Percentiles rank a stretch among this genome's conserved stretches.
Evolutionary conservation across 2,797 vertebrate genomes (phyloP).

Genomic region (Rhynchonycteris naso): DNA sequence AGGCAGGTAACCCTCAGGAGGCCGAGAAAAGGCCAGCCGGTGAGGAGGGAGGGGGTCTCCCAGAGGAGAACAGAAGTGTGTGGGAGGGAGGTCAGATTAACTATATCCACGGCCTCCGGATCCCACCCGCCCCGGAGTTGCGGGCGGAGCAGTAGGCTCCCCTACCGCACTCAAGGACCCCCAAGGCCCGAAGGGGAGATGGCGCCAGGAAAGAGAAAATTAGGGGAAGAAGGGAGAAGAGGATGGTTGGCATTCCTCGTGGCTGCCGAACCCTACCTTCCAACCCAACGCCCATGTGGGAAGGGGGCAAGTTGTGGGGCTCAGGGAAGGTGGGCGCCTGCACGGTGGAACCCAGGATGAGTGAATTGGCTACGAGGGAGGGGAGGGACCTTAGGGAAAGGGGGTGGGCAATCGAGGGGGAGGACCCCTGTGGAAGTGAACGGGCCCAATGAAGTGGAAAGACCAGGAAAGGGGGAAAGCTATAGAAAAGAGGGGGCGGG

Average conservation of each 20-base stretch:
- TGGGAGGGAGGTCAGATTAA: neutral
- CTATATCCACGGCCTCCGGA: neutral
- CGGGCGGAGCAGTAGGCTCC: neutral
- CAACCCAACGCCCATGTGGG: neutral
- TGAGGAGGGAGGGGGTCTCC: neutral
- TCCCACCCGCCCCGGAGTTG: neutral
- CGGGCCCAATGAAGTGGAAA: neutral
- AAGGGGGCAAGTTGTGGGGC: neutral
- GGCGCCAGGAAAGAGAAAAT: neutral
- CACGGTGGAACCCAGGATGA: fast-evolving
- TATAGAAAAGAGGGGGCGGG: neutral
- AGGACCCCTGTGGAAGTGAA: neutral
- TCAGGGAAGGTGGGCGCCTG: neutral
- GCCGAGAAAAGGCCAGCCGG: neutral
- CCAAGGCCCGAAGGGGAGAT: neutral
- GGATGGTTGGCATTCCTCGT: neutral
- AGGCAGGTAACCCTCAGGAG: neutral
- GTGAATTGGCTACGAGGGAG: neutral
- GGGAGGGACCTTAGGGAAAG: neutral
- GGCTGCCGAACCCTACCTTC: conserved; percentile 21
- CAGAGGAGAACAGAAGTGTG: neutral
- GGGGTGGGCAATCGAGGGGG: neutral
- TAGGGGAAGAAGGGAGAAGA: neutral
- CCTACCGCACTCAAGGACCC: neutral
- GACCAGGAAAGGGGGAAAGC: neutral